Evolutionary conservation across 2,888 invertebrate genomes (phyloP).

Genomic region (Thereva nobilitata): DNA sequence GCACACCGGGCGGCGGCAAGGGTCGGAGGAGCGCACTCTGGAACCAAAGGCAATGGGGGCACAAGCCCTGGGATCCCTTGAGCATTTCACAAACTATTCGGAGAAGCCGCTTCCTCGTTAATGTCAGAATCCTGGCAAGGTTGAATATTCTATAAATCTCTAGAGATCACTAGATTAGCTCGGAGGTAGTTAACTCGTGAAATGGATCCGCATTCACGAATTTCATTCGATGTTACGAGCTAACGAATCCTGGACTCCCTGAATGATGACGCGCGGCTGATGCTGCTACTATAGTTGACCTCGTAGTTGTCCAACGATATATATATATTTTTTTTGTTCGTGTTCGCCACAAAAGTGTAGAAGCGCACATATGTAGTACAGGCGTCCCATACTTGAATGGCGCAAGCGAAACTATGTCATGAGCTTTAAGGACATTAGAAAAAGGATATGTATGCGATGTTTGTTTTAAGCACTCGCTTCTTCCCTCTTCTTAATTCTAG

Average conservation of each 20-base stretch:
- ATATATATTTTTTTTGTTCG: too few species aligned
- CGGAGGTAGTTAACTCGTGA: constrained; percentile 20
- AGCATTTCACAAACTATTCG: constrained; percentile 24
- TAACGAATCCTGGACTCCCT: constrained; percentile 15
- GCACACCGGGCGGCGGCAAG: too few species aligned
- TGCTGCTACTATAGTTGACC: too few species aligned
- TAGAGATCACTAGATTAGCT: constrained; percentile 20
- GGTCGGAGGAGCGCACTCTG: too few species aligned
- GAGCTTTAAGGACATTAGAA: too few species aligned
- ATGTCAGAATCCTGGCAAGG: constrained; percentile 18
- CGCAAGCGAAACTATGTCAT: too few species aligned
- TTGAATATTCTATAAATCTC: constrained; percentile 10
- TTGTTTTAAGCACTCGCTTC: background rate
- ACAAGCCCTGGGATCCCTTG: constrained; percentile 3
- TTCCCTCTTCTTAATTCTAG: constrained; percentile 12
- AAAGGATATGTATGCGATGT: too few species aligned
- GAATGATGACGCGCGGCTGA: background rate
- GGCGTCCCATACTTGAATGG: too few species aligned
- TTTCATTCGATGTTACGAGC: background rate
- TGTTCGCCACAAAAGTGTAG: too few species aligned
- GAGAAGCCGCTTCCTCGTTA: constrained; percentile 1
- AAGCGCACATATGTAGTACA: too few species aligned
- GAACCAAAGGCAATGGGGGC: too few species aligned
- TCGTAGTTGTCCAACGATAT: too few species aligned
- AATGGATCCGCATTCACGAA: constrained; percentile 11